phyloP scores from a whole-genome alignment of 2,797 vertebrate genomes.

The Silurus aristotelis region DNA sequence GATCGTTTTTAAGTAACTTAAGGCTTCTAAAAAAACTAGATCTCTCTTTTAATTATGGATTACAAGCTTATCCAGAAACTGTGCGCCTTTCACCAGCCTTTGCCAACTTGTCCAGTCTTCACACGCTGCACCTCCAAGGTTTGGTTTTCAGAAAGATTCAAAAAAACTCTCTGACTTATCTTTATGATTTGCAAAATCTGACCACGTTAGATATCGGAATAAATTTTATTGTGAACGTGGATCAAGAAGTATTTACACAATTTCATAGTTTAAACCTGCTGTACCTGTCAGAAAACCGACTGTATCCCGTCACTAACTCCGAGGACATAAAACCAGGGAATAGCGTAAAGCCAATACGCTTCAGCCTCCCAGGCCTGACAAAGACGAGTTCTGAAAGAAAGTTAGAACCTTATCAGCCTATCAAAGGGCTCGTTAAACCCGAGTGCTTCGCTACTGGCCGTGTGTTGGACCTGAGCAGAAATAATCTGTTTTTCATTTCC shows the following conservation, averaged over 20 bases:
- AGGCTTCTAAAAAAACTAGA: slow-evolving; percentile 77
- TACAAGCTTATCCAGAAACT: slow-evolving; percentile 69
- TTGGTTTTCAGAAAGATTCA: slow-evolving; percentile 83
- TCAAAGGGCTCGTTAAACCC: slow-evolving; percentile 66
- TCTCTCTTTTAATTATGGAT: slow-evolving; percentile 86
- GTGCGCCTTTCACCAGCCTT: slow-evolving; percentile 78
- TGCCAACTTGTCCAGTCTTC: slow-evolving; percentile 77
- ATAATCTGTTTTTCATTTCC: slow-evolving; percentile 80
- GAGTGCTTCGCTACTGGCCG: slow-evolving; percentile 74
- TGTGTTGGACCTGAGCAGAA: slow-evolving; percentile 78
- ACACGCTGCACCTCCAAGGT: slow-evolving; percentile 76
- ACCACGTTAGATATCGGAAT: slow-evolving; percentile 81
- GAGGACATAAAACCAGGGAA: accelerated
- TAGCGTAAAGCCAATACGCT: slow-evolving; percentile 19
- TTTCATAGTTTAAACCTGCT: slow-evolving; percentile 69
- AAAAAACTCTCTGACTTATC: slow-evolving; percentile 63
- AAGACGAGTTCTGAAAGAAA: slow-evolving; percentile 29
- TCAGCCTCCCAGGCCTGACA: slow-evolving; percentile 46
- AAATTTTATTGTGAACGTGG: slow-evolving; percentile 86
- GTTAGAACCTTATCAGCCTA: slow-evolving; percentile 36
- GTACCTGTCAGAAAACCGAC: slow-evolving; percentile 81
- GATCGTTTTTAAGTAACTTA: slow-evolving; percentile 73
- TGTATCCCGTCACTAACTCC: slow-evolving; percentile 66
- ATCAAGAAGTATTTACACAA: slow-evolving; percentile 70
- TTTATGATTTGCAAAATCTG: slow-evolving; percentile 78